Conservation (phyloP, 2,888 invertebrate species). For the Helleia helle region DNA sequence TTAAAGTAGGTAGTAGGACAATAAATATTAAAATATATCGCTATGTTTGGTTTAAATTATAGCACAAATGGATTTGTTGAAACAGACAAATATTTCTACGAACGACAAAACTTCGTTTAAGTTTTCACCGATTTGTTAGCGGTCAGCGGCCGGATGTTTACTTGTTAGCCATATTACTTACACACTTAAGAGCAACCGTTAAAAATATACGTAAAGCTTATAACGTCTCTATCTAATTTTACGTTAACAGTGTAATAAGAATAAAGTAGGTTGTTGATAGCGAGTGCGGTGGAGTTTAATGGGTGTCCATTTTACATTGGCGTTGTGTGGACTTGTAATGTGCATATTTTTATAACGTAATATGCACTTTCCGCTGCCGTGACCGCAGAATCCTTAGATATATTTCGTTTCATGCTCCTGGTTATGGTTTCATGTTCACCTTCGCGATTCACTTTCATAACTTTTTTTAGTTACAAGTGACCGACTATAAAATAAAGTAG, state of each 20-base stretch:
- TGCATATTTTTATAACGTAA: conserved; percentile 15
- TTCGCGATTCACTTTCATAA: conserved; percentile 48
- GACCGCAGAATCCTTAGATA: conserved; percentile 47
- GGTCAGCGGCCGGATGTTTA: conserved; percentile 56
- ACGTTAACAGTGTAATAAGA: conserved; percentile 28
- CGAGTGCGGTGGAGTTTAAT: conserved; percentile 25
- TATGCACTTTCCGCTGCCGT: conserved; percentile 22
- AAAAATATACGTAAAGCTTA: conserved; percentile 31
- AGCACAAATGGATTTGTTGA: too few species aligned
- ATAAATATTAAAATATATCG: too few species aligned
- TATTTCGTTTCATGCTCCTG: conserved; percentile 42
- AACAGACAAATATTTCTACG: conserved; percentile 1
- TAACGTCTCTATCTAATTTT: conserved; percentile 56
- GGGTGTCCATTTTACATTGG: conserved; percentile 32
- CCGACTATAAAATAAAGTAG: too few species aligned
- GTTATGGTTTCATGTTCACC: conserved; percentile 43
- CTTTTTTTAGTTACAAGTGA: conserved; percentile 25
- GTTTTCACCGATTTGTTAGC: conserved; percentile 45
- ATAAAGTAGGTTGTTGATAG: conserved; percentile 46
- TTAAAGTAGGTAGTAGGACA: too few species aligned
- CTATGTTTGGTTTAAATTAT: too few species aligned
- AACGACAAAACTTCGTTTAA: conserved; percentile 23
- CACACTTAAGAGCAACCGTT: conserved; percentile 41
- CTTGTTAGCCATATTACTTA: conserved; percentile 53
- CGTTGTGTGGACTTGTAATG: conserved; percentile 13